phyloP scores from a whole-genome alignment of 2,888 invertebrate species.

The Torymus texanus region DNA sequence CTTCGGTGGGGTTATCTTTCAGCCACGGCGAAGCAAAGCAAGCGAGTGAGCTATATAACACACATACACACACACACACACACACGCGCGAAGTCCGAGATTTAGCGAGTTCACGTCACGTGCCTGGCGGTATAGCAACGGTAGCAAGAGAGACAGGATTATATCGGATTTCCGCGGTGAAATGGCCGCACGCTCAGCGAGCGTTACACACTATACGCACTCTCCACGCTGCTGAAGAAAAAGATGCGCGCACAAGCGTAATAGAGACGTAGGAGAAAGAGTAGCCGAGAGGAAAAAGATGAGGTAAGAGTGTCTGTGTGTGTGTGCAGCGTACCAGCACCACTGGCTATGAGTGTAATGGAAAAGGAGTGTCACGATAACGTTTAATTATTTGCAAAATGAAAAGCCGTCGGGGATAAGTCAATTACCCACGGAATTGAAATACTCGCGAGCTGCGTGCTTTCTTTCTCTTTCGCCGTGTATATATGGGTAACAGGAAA shows the following conservation, averaged over 20 bases:
- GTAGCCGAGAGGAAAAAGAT: neutral
- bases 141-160: conserved; percentile 37
- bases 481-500: too few species aligned
- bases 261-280: too few species aligned
- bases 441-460: conserved; percentile 17
- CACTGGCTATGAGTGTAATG: conserved; percentile 7
- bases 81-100: conserved; percentile 10
- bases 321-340: too few species aligned
- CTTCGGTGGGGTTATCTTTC: too few species aligned
- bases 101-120: conserved; percentile 44
- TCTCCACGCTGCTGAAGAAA: too few species aligned
- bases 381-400: conserved; percentile 38
- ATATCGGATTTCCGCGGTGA: neutral
- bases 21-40: too few species aligned
- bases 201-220: too few species aligned
- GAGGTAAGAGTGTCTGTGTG: neutral
- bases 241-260: too few species aligned
- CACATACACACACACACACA: too few species aligned
- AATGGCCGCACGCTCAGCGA: too few species aligned
- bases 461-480: too few species aligned
- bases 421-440: conserved; percentile 42
- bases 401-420: neutral
- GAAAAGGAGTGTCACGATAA: conserved; percentile 34
- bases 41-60: too few species aligned
- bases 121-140: neutral